Percentiles rank a stretch among this genome's conserved stretches.
Conservation (phyloP, 2,113 vertebrate species). For the Thinocorus orbignyianus region DNA sequence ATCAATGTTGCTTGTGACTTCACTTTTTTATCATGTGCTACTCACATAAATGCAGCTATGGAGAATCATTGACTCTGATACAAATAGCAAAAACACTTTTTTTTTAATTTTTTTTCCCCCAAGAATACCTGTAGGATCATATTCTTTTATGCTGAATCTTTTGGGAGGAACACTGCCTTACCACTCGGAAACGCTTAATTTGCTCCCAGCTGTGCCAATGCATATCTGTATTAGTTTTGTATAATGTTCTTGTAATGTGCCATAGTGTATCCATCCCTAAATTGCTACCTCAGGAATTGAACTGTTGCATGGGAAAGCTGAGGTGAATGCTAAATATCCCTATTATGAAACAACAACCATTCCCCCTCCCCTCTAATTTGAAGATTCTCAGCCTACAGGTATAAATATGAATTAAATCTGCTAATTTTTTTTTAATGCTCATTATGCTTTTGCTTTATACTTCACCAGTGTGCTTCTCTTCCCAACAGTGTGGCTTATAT, state of each 20-base stretch:
- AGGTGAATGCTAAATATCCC: not conserved
- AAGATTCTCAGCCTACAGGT: not conserved
- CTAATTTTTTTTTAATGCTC: not conserved
- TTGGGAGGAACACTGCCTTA: not conserved
- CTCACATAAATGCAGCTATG: not conserved
- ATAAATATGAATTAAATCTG: not conserved
- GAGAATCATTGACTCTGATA: not conserved
- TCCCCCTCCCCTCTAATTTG: not conserved
- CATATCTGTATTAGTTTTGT: not conserved
- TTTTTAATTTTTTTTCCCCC: not conserved
- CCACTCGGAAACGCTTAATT: not conserved
- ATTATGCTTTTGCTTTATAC: not conserved
- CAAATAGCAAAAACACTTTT: not conserved
- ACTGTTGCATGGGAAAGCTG: not conserved
- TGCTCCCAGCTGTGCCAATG: not conserved
- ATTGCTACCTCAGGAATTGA: not conserved
- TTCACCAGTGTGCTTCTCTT: not conserved
- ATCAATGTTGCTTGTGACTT: not conserved
- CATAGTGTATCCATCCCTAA: not conserved
- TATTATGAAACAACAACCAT: not conserved
- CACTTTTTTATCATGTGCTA: not conserved
- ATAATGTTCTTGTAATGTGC: not conserved
- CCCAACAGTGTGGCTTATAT: not conserved
- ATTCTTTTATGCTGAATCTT: not conserved
- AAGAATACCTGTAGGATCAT: not conserved